Evolutionary conservation across 2,888 invertebrate genomes (phyloP).

Genomic region (Sphaerophoria taeniata): DNA sequence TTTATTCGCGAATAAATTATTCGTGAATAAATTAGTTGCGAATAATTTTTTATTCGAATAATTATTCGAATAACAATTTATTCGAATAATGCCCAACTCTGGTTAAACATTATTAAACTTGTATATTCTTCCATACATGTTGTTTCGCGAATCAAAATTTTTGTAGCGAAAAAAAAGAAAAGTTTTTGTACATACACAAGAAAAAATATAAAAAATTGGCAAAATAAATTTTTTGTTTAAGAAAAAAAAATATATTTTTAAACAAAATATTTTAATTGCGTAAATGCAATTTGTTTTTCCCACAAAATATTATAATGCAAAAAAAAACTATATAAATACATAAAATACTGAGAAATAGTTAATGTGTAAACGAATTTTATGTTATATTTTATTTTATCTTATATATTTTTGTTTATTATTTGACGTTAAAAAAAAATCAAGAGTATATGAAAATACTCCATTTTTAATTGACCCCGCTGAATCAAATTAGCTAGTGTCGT

Average conservation of each 20-base stretch:
- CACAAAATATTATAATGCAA: conserved; percentile 57
- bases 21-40: no score
- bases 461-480: conserved; percentile 66
- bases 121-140: conserved; percentile 53
- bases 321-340: conserved; percentile 21
- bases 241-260: conserved; percentile 69
- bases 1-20: no score
- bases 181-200: conserved; percentile 70
- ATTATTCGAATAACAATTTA: no score
- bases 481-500: conserved; percentile 58
- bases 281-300: conserved; percentile 83
- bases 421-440: conserved; percentile 46
- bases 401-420: conserved; percentile 42
- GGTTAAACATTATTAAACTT: conserved; percentile 1
- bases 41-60: no score
- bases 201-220: conserved; percentile 61
- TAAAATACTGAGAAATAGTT: conserved; percentile 48
- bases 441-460: conserved; percentile 75
- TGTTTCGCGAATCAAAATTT: conserved; percentile 58
- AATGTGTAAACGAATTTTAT: conserved; percentile 49
- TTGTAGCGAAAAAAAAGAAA: conserved; percentile 43
- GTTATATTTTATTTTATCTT: conserved; percentile 23
- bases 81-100: no score
- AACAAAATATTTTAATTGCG: conserved; percentile 79
- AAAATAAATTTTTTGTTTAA: conserved; percentile 56